These are phyloP conservation scores for Coilia nasus DNA, from an alignment of 2,797 vertebrate species.

Conservation along the genomic window DNA sequence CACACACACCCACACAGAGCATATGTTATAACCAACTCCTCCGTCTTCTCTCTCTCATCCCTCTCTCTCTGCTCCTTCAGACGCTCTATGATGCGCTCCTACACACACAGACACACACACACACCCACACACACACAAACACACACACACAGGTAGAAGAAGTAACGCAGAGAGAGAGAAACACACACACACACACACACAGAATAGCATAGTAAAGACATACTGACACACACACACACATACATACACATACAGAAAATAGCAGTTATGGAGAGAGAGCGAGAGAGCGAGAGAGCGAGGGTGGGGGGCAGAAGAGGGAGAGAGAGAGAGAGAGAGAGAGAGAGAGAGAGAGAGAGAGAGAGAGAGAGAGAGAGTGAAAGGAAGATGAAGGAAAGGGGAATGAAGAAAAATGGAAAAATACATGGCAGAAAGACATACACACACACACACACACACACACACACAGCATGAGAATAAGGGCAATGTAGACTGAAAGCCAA, in stretches of 20 bases:
- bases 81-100: no score
- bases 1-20: conserved; percentile 10
- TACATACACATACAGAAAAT: background rate
- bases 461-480: background rate
- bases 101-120: background rate
- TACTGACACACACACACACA: conserved; percentile 33
- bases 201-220: conserved; percentile 16
- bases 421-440: conserved; percentile 7
- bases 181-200: conserved; percentile 30
- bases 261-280: background rate
- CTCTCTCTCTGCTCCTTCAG: no score
- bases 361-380: background rate
- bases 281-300: background rate
- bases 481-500: conserved; percentile 46
- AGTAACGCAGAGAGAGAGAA: conserved; percentile 17
- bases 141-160: background rate
- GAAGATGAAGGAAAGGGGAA: background rate
- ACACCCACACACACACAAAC: background rate
- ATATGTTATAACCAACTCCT: no score
- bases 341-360: background rate
- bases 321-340: background rate
- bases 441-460: background rate
- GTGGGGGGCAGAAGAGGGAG: conserved; percentile 1
- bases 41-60: no score
- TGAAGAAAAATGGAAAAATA: conserved; percentile 18